Base-by-base conservation (phyloP, 2,113 vertebrate species). In the Toxotes chatareus region DNA sequence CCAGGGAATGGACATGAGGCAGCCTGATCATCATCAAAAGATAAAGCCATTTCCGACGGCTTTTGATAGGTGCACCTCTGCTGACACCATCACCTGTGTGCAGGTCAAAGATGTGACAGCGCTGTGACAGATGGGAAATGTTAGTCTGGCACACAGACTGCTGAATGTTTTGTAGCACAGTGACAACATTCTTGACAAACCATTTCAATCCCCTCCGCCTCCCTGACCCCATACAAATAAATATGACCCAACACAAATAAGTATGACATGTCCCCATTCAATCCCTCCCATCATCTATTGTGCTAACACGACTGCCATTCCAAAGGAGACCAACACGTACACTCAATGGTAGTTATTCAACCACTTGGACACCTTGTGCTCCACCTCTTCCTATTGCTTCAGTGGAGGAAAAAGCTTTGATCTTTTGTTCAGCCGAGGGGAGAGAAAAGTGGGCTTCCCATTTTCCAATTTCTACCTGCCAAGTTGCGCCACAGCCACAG, bases 401-500 rank as follows among this genome's bases (percentile, higher is more conserved):
- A 21, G 71, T 46, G 68, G 71, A 85, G 88, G 89, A 88, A 90
- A 89, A 86, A 86, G 89, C 76, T 91, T 86, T 86, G 85, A 91
- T 93, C 91, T 92, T 93, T 93, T 94, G 93, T 92, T 91, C 82
- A 83, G 73, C 53, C 31, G 56, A 88, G 82, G 76, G 79, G 66
- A 88, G 88, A 92, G 87, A 94, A 92, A 92, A 91, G 85, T 91
- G 80, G 91, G 81, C 88, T 90, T 86, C 82, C 88, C 87, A 93
- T 94, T 94, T 94, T 94, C 90, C 92, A 92, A 94, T 95, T 94
- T 95, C 92, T 91, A 94, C 93, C 94, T 95, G 95, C 90, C 93
- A 95, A 83, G 91, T 86, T 70, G 87, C 27, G 16, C 82, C 79
- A 78, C 76, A 82, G 82, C 82, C 51, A 49, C 75, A 85, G 86